Percentiles rank a stretch among this genome's conserved stretches.
These are phyloP conservation scores for Drosophila ambigua DNA, from an alignment of 1,140 invertebrate genomes.

Conservation along the genomic window DNA sequence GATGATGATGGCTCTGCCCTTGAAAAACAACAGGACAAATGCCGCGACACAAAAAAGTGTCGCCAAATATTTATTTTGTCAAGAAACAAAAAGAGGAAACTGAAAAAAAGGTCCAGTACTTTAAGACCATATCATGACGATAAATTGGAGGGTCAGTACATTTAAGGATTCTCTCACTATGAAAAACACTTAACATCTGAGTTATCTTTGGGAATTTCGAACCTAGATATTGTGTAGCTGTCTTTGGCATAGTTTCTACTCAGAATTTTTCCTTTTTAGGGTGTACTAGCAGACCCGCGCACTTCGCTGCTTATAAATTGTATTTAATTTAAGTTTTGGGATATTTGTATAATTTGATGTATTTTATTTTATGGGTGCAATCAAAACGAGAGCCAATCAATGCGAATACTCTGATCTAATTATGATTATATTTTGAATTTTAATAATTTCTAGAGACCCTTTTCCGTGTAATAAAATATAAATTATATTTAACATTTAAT, in stretches of 20 bases:
- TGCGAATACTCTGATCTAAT: constrained; percentile 6
- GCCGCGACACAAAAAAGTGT: constrained; percentile 50
- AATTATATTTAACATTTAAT: constrained; percentile 12
- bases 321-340: background rate
- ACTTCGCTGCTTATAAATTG: background rate
- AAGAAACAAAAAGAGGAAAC: constrained; percentile 24
- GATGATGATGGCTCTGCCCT: constrained; percentile 23
- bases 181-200: too few species aligned
- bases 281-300: too few species aligned
- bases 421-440: constrained; percentile 8
- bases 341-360: background rate
- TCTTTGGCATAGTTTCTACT: too few species aligned
- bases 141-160: constrained; percentile 25
- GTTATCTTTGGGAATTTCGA: too few species aligned
- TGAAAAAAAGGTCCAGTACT: constrained; percentile 10
- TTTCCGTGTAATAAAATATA: too few species aligned
- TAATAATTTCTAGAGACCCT: constrained; percentile 10
- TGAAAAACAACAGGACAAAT: constrained; percentile 20
- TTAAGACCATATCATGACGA: constrained; percentile 1
- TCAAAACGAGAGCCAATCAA: constrained; percentile 4
- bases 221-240: too few species aligned
- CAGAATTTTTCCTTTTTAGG: too few species aligned
- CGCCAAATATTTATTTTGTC: constrained; percentile 63
- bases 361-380: background rate
- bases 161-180: too few species aligned